Evolutionary conservation across 2,797 vertebrate species (phyloP), one percentile per base, ranked within the genome.

Genomic region (Tiaroga cobitis): DNA sequence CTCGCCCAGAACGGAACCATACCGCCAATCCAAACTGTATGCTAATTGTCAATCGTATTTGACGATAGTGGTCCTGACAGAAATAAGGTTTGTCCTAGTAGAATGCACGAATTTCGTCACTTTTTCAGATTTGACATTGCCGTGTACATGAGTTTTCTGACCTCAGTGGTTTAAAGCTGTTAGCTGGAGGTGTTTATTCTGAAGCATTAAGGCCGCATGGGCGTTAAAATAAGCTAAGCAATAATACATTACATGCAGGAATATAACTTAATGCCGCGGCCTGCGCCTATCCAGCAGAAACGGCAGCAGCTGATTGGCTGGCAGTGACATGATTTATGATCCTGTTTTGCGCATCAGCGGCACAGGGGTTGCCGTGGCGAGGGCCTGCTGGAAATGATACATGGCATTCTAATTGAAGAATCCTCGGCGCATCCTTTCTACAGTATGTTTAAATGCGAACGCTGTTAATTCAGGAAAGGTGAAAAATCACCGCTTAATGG

Each of bases 381-480:
- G 87, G 87, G 73, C 69, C 73, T 79, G 75, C 79, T 73, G 87
- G 78, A 90, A 85, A 88, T 89, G 90, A 90, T 90, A 89, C 82
- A 89, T 89, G 59, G 87, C 86, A 82, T 90, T 90, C 88, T 90
- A 91, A 91, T 89, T 90, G 88, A 87, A 86, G 90, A 87, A 87
- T 89, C 87, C 84, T 82, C 32, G 16, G 77, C 41, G 24, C 87
- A 83, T 89, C 88, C 83, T 89, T 90, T 51, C 88, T 86, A 87
- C 84, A 81, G 87, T 80, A 73, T 84, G 81, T 90, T 88, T 87
- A 90, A 90, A 90, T 88, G 89, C 85, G 85, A 86, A 87, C 69
- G 74, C 67, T 34, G 73, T 87, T 88, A 88, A 91, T 90, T 87
- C 69, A 73, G 81, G 80, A 89, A 88, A 86, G 85, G 87, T 90